Evolutionary conservation across 2,888 invertebrate genomes (phyloP).

Genomic region (Dasypogon diadema): DNA sequence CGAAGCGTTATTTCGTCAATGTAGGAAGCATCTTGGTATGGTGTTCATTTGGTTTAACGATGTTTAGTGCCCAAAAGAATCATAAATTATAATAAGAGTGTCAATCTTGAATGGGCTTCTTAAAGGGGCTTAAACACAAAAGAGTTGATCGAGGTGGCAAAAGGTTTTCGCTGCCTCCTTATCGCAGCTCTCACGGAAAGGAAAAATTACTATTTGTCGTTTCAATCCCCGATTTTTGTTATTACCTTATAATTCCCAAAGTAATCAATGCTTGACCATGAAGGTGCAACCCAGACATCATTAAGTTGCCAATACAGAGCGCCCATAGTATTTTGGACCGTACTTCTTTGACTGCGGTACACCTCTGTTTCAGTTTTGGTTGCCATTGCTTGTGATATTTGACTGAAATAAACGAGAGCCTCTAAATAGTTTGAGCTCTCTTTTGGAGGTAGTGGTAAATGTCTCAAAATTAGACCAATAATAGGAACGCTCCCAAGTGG

Average conservation of each 20-base stretch:
- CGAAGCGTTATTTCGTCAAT: too few species aligned
- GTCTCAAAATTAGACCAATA: constrained; percentile 72
- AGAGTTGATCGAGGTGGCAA: too few species aligned
- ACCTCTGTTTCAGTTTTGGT: constrained; percentile 87
- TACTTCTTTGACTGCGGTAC: constrained; percentile 74
- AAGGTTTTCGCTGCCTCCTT: too few species aligned
- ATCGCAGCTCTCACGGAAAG: too few species aligned
- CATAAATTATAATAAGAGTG: too few species aligned
- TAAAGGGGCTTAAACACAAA: constrained; percentile 60
- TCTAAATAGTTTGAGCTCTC: constrained; percentile 73
- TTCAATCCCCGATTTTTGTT: too few species aligned
- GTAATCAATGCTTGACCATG: constrained; percentile 90
- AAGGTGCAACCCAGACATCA: constrained; percentile 97
- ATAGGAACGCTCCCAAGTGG: constrained; percentile 78
- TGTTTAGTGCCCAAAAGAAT: too few species aligned
- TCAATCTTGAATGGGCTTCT: too few species aligned
- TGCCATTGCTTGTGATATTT: constrained; percentile 91
- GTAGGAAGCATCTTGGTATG: too few species aligned
- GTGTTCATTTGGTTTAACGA: too few species aligned
- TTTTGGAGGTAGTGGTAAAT: constrained; percentile 74
- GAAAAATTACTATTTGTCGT: too few species aligned
- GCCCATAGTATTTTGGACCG: constrained; percentile 82
- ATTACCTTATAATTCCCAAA: constrained; percentile 67
- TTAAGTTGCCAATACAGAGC: constrained; percentile 98
- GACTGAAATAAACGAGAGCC: constrained; percentile 84